These are phyloP conservation scores for Loriculus beryllinus DNA, from an alignment of 2,797 vertebrate genomes.

Conservation along the genomic window DNA sequence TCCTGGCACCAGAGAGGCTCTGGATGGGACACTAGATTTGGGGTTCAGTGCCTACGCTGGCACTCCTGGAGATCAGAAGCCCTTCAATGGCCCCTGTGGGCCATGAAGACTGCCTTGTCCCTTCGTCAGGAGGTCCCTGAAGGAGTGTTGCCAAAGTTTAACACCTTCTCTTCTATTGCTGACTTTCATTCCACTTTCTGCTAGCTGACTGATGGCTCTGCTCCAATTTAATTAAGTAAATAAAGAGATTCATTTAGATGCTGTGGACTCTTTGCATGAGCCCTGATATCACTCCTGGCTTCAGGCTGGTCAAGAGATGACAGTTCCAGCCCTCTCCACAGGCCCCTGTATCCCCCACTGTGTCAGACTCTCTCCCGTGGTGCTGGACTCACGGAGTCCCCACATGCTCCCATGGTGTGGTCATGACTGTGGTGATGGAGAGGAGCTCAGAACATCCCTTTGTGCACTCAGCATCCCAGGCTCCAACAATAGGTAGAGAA, in stretches of 20 bases:
- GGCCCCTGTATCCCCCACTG: accelerated
- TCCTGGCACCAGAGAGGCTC: not conserved
- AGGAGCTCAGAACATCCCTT: not conserved
- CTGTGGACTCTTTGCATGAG: not conserved
- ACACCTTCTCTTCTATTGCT: not conserved
- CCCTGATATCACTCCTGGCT: not conserved
- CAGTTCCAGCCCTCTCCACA: accelerated
- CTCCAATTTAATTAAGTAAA: conserved; percentile 33
- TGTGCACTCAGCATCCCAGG: not conserved
- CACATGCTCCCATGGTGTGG: accelerated
- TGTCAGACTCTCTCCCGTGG: not conserved
- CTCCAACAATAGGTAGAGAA: not conserved
- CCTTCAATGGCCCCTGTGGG: not conserved
- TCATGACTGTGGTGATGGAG: not conserved
- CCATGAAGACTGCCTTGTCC: not conserved
- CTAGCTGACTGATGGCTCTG: not conserved
- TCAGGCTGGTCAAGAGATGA: not conserved
- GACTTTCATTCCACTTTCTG: not conserved
- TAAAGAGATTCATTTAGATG: conserved; percentile 6
- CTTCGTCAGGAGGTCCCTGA: not conserved
- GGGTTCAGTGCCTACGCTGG: not conserved
- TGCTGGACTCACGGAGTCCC: not conserved
- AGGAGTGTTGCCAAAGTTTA: accelerated
- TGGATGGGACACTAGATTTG: not conserved
- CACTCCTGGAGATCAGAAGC: not conserved